Evolutionary conservation across 2,797 vertebrate genomes (phyloP), one percentile per base, ranked within the genome.

Genomic region (Galagoides demidoff): DNA sequence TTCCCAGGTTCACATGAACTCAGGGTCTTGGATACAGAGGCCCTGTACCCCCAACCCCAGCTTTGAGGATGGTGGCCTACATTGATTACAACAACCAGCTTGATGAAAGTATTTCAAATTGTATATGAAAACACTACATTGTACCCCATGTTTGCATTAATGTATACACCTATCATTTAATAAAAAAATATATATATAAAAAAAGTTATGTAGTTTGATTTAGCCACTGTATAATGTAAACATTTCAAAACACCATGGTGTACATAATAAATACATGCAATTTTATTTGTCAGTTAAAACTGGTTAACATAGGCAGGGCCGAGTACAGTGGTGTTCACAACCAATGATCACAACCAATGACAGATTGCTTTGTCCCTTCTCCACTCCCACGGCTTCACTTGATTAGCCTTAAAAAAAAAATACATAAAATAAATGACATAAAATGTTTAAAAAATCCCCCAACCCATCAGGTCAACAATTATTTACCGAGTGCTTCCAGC

Each of bases 211-310:
- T 4, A 17, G 4, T 49, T 61, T 2, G 11, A 49, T 70, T 22
- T 34, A 37, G 34, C 37, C 5, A 12, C 37, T 64, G 27, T 10
- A 43, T n/a, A 31, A 37, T 1, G 25, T 31, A 8, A 61, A 27
- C 23, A 34, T 57, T 43, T 63, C 39, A 61, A 61, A 74, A 64
- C 29, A 55, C 20, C 68, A 25, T 31, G 57, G 13, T 6, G n/a
- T 31, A 25, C 19, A 7, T 12, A 34, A 25, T 64, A 64, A 17
- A n/a, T 39, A 29, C 2, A 20, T n/a, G 61, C 8, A 9, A 37
- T 87, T 61, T 86, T 45, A 66, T 63, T 78, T 73, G 79, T 71
- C 71, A 34, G 57, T 78, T 70, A 27, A 78, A 68, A 94, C 81
- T 10, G 39, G 61, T 27, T 37, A 57, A 57, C 55, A n/a, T 66